These are phyloP conservation scores for Trogon melanurus DNA, from an alignment of 2,113 vertebrate genomes.

Conservation along the genomic window DNA sequence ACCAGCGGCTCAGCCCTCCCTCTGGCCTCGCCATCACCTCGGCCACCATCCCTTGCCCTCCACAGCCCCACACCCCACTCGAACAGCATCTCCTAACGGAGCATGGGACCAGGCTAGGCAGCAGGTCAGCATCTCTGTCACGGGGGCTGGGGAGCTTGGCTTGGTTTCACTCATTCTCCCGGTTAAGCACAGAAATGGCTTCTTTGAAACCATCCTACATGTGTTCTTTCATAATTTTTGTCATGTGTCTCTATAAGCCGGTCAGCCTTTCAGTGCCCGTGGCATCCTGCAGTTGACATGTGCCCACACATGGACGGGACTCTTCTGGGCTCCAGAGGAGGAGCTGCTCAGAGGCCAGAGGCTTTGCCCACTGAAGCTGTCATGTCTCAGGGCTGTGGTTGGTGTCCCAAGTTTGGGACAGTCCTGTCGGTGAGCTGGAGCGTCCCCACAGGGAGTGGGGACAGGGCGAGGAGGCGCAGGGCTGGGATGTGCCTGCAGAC, in stretches of 20 bases:
- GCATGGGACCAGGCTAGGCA: not conserved
- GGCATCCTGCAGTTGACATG: fast-evolving
- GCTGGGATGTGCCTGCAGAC: not conserved
- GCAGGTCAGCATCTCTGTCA: not conserved
- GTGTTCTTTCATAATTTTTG: not conserved
- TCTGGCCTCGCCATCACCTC: not conserved
- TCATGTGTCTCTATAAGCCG: fast-evolving
- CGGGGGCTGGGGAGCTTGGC: not conserved
- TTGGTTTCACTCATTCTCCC: not conserved
- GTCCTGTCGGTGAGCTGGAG: not conserved
- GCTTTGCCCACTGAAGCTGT: not conserved
- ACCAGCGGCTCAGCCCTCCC: not conserved
- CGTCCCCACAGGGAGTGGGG: not conserved
- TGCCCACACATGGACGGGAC: not conserved
- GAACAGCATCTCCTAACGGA: not conserved
- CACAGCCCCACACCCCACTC: fast-evolving
- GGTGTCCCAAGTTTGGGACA: not conserved
- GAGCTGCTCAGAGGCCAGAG: not conserved
- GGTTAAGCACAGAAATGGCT: not conserved
- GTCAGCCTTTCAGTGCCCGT: not conserved
- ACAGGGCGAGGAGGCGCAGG: not conserved
- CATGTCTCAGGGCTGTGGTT: not conserved
- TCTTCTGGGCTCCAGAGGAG: not conserved
- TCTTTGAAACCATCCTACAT: not conserved
- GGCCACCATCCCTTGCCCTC: not conserved